These are phyloP conservation scores for Hydractinia symbiolongicarpus DNA, from an alignment of 30 jellyfish, hydroid and myxozoan genomes.

Conservation along the genomic window DNA sequence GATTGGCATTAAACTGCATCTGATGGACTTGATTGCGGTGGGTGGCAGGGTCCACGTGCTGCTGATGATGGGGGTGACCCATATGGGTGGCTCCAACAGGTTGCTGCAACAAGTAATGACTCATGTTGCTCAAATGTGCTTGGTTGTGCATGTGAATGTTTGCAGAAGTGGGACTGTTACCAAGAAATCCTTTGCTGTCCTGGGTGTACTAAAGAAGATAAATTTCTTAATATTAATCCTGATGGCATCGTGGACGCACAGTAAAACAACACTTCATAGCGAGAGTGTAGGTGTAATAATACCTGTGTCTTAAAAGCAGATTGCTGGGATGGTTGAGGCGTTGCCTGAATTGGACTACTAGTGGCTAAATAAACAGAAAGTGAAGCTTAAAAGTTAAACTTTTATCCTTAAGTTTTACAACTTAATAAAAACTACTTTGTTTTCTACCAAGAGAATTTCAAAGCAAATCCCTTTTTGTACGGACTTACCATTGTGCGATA, in stretches of 20 bases:
- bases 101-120: constrained; percentile 27
- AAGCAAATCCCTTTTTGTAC: no score
- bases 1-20: constrained; percentile 21
- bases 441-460: no score
- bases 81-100: constrained; percentile 26
- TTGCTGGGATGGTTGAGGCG: neutral
- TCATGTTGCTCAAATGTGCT: constrained; percentile 7
- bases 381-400: no score
- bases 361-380: neutral
- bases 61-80: constrained; percentile 10
- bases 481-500: no score
- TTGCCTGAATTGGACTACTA: neutral
- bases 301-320: neutral
- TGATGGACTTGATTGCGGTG: constrained; percentile 29
- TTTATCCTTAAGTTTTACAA: no score
- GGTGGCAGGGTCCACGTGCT: constrained; percentile 24
- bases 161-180: constrained; percentile 17
- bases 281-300: neutral
- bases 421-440: no score
- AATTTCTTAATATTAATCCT: neutral
- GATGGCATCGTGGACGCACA: neutral
- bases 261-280: neutral
- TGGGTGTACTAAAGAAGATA: constrained; percentile 3
- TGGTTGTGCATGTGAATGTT: constrained; percentile 22
- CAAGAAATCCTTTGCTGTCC: constrained; percentile 25